Evolutionary conservation across 2,888 invertebrate genomes (phyloP).

Genomic region (Prenolepis imparis): DNA sequence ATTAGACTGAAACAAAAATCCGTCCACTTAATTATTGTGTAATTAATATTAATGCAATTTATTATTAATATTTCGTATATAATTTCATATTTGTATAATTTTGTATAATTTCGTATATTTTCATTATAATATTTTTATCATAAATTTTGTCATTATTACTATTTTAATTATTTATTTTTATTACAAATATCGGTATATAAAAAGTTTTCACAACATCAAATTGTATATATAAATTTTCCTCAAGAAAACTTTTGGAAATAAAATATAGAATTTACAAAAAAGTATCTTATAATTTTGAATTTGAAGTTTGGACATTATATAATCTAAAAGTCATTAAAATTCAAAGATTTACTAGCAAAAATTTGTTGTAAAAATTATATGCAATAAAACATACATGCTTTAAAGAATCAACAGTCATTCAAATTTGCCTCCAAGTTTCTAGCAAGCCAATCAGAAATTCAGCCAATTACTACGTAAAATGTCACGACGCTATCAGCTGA

Average conservation of each 20-base stretch:
- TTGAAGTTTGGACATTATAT: not conserved
- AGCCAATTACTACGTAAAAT: not conserved
- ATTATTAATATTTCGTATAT: too few species aligned
- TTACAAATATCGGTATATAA: not conserved
- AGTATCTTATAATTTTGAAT: not conserved
- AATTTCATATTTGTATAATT: too few species aligned
- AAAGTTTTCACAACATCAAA: not conserved
- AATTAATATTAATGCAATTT: conserved; percentile 16
- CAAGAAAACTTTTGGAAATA: conserved; percentile 29
- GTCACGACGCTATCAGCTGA: not conserved
- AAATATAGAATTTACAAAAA: conserved; percentile 27
- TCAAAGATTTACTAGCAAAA: not conserved
- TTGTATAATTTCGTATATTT: not conserved
- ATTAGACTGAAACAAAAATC: not conserved
- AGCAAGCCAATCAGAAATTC: not conserved
- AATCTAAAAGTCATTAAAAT: not conserved
- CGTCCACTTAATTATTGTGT: conserved; percentile 4
- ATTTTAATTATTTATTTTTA: not conserved
- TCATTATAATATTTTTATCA: conserved; percentile 17
- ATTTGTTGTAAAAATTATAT: not conserved
- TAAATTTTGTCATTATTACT: not conserved
- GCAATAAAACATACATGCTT: not conserved
- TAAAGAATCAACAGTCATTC: not conserved
- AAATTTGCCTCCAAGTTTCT: conserved; percentile 15
- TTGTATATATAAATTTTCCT: conserved; percentile 32